These are phyloP conservation scores for Monarcha castaneiventris DNA, from an alignment of 2,113 vertebrate genomes.

Conservation along the genomic window DNA sequence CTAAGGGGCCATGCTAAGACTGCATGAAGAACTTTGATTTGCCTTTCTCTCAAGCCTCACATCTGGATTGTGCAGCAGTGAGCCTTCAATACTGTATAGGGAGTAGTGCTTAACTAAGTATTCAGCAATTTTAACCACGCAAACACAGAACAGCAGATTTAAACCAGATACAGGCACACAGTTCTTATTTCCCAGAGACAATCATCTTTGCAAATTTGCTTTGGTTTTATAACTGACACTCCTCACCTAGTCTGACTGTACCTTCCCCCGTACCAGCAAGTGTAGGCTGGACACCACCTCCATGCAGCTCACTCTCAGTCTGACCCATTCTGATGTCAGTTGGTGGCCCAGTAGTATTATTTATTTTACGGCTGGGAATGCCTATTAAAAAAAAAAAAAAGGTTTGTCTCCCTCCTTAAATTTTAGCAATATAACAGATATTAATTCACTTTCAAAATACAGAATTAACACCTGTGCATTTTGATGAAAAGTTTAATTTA, in stretches of 20 bases:
- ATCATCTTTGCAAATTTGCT: not conserved
- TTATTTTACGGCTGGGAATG: constrained; percentile 84
- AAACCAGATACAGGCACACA: not conserved
- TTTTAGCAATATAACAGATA: not conserved
- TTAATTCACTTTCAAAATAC: not conserved
- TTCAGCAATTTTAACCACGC: not conserved
- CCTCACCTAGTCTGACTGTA: constrained; percentile 80
- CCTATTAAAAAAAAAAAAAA: constrained; percentile 62
- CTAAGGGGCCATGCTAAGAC: not conserved
- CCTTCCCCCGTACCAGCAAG: constrained; percentile 77
- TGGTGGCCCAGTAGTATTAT: constrained; percentile 48
- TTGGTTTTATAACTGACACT: not conserved
- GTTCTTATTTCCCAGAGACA: not conserved
- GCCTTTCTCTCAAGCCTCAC: not conserved
- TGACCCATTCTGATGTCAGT: constrained; percentile 76
- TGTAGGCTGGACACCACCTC: constrained; percentile 71
- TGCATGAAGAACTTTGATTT: not conserved
- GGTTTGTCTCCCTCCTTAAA: not conserved
- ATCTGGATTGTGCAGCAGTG: not conserved
- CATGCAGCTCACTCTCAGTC: constrained; percentile 76
- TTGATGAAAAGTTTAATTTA: not conserved
- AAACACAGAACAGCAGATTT: not conserved
- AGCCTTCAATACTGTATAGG: not conserved
- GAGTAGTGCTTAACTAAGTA: not conserved
- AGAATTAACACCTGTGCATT: not conserved